phyloP scores from a whole-genome alignment of 1,140 invertebrate species.

The Protaetia brevitarsis region DNA sequence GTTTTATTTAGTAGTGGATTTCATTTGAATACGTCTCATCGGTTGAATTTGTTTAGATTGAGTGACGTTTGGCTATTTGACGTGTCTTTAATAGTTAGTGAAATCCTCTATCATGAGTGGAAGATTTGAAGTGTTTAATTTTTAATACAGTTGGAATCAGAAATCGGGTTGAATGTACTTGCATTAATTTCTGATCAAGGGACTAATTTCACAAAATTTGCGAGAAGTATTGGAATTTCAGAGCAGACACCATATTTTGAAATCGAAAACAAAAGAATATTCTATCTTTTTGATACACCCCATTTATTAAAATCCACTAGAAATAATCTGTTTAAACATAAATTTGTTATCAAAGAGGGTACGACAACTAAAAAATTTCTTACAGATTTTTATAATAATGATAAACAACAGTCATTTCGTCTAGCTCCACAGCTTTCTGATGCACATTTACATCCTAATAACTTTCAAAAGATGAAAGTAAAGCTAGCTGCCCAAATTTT shows the following conservation, averaged over 20 bases:
- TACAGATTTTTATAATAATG: slow-evolving; percentile 25
- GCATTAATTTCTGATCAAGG: slow-evolving; percentile 32
- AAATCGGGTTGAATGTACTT: slow-evolving; percentile 33
- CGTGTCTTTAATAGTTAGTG: too few species aligned
- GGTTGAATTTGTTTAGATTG: too few species aligned
- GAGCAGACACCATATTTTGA: too few species aligned
- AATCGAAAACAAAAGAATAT: too few species aligned
- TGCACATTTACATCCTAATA: slow-evolving; percentile 40
- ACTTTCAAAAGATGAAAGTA: slow-evolving; percentile 42
- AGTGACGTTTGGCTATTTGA: too few species aligned
- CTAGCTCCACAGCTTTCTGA: slow-evolving; percentile 34
- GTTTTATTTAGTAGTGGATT: too few species aligned
- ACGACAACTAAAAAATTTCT: not conserved
- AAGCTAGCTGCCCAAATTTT: slow-evolving; percentile 40
- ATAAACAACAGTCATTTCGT: slow-evolving; percentile 27
- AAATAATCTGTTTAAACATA: slow-evolving; percentile 34
- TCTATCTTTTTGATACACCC: slow-evolving; percentile 36
- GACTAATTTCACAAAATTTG: slow-evolving; percentile 33
- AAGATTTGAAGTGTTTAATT: slow-evolving; percentile 31
- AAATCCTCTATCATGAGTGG: too few species aligned
- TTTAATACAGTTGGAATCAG: slow-evolving; percentile 25
- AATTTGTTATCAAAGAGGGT: slow-evolving; percentile 20
- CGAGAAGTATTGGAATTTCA: slow-evolving; percentile 30
- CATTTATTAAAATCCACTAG: slow-evolving; percentile 34
- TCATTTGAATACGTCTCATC: too few species aligned